phyloP scores from a whole-genome alignment of 2,888 invertebrate species.

The Catonia carolina region DNA sequence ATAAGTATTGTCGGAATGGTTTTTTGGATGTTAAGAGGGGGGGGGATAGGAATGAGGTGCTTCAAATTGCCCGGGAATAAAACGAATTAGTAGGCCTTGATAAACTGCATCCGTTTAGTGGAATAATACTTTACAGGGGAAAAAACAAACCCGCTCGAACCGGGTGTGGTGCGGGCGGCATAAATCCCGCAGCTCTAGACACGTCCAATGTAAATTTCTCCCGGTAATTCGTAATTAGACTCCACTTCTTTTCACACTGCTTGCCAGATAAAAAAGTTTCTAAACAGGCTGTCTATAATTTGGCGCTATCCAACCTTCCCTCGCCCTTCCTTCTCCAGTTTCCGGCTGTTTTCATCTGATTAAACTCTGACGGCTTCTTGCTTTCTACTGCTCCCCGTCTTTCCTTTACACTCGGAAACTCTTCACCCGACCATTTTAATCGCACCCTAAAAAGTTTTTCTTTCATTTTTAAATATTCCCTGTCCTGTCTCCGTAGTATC shows the following conservation, averaged over 20 bases:
- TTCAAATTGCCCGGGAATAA: slow-evolving; percentile 15
- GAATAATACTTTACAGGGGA: slow-evolving; percentile 8
- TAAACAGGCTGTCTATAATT: slow-evolving; percentile 22
- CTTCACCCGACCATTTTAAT: background rate
- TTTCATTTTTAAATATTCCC: too few relatives aligned
- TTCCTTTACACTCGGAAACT: background rate
- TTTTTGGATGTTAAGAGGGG: too few relatives aligned
- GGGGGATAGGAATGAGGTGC: background rate
- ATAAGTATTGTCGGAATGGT: too few relatives aligned
- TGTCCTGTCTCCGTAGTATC: too few relatives aligned
- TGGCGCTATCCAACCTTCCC: background rate
- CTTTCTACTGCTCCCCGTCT: background rate
- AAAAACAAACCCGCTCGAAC: background rate
- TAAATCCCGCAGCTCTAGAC: slow-evolving; percentile 18
- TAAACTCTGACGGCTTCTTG: slow-evolving; percentile 3
- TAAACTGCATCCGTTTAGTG: slow-evolving; percentile 11
- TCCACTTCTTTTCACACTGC: slow-evolving; percentile 14
- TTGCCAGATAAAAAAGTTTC: slow-evolving; percentile 23
- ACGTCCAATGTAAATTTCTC: slow-evolving; percentile 21
- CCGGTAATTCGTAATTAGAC: slow-evolving; percentile 25
- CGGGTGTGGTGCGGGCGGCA: slow-evolving; percentile 1
- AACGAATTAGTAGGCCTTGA: slow-evolving; percentile 18
- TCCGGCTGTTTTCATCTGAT: slow-evolving; percentile 11
- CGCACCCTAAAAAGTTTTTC: too few relatives aligned
- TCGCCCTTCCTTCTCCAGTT: too few relatives aligned